Evolutionary conservation across 2,113 vertebrate genomes (phyloP).

Genomic region (Papio anubis): DNA sequence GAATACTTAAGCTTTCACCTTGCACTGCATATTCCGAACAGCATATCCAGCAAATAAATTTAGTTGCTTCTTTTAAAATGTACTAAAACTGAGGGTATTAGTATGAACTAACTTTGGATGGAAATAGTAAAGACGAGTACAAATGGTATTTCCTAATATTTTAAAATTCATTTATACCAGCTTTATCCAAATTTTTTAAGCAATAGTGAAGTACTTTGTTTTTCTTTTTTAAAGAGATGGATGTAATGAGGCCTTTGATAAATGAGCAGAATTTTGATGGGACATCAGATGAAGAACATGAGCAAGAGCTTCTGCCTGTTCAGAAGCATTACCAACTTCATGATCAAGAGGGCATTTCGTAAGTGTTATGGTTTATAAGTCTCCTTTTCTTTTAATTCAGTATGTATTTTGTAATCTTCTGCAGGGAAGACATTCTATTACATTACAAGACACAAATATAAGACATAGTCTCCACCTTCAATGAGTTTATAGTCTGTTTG

Average conservation of each 20-base stretch:
- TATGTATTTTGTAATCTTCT: neutral
- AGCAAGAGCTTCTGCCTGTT: conserved; percentile 75
- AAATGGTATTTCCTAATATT: neutral
- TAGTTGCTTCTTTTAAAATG: neutral
- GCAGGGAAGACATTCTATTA: neutral
- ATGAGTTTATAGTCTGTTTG: neutral
- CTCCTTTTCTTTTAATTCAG: neutral
- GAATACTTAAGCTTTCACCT: too few relatives aligned
- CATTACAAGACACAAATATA: neutral
- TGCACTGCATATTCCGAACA: neutral
- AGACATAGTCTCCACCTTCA: neutral
- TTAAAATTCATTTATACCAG: neutral
- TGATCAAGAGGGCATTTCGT: conserved; percentile 84
- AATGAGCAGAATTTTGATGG: conserved; percentile 83
- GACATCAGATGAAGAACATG: conserved; percentile 84
- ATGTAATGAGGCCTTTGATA: conserved; percentile 88
- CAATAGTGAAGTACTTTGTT: neutral
- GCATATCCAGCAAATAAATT: neutral
- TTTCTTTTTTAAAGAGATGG: conserved; percentile 83
- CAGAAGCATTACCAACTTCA: conserved; percentile 83
- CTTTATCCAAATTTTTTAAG: neutral
- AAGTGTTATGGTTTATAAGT: neutral
- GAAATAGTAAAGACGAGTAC: neutral
- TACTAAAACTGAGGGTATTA: neutral
- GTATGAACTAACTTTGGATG: neutral